phyloP scores from a whole-genome alignment of 1,140 invertebrate species.

The Telenomus remus region DNA sequence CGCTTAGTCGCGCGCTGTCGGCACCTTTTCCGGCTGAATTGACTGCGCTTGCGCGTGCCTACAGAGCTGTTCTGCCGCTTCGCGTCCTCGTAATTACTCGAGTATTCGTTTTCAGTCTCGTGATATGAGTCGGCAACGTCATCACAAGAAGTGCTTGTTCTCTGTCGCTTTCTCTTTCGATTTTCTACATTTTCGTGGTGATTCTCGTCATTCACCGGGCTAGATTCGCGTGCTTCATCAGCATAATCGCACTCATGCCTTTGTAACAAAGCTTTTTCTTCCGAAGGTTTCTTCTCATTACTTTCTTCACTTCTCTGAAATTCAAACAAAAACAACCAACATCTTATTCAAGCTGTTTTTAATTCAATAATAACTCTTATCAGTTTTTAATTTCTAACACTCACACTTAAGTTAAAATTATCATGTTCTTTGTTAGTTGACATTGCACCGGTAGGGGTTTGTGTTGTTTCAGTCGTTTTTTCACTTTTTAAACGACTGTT shows the following conservation, averaged over 20 bases:
- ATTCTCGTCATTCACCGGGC: conserved; percentile 59
- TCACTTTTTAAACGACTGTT: conserved; percentile 9
- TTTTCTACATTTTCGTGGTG: conserved; percentile 38
- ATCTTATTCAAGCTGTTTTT: too few relatives aligned
- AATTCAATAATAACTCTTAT: too few relatives aligned
- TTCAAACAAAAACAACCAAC: too few relatives aligned
- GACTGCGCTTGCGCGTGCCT: conserved; percentile 46
- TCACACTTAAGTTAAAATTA: conserved; percentile 1
- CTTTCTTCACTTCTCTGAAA: too few relatives aligned
- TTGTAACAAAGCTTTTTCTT: conserved; percentile 26
- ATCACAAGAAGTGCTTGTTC: conserved; percentile 28
- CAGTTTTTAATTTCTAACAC: too few relatives aligned
- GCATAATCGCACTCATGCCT: conserved; percentile 9
- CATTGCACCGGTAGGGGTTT: neutral
- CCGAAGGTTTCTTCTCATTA: neutral
- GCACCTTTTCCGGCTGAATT: conserved; percentile 37
- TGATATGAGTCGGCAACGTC: conserved; percentile 54
- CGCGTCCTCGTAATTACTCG: conserved; percentile 51
- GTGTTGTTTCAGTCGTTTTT: conserved; percentile 6
- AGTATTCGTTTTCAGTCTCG: conserved; percentile 63
- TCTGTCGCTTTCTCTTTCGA: conserved; percentile 21
- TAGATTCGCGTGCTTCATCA: conserved; percentile 19
- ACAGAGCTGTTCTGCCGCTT: conserved; percentile 59
- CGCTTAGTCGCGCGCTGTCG: conserved; percentile 57
- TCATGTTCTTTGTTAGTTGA: conserved; percentile 18